Conservation (phyloP, 2,888 invertebrate species). For the Megalurothrips usitatus region DNA sequence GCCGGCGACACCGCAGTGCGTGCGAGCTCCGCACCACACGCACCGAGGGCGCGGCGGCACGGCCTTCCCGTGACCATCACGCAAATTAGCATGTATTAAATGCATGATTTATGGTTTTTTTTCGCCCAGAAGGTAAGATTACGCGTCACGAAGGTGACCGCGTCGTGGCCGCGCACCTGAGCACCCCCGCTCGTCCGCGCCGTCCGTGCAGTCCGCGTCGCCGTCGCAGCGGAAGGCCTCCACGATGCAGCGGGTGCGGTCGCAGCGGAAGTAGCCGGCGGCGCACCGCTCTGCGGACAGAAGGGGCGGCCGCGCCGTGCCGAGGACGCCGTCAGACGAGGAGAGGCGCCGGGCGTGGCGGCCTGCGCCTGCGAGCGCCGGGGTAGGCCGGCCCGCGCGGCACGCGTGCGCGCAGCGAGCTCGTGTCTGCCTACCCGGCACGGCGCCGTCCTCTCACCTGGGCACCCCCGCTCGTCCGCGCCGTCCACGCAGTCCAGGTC, state of each 20-base stretch:
- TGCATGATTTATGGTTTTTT: background rate
- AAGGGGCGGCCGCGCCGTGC: background rate
- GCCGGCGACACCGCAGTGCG: too few species aligned
- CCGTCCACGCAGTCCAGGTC: conserved; percentile 21
- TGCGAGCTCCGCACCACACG: too few species aligned
- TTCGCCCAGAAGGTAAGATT: too few species aligned
- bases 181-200: background rate
- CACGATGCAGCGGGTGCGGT: conserved; percentile 2
- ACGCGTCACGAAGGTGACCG: too few species aligned
- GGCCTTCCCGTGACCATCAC: too few species aligned
- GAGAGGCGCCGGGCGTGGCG: background rate
- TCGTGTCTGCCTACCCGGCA: background rate
- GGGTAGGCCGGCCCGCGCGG: background rate
- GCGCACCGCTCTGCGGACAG: conserved; percentile 3
- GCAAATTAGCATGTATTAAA: too few species aligned
- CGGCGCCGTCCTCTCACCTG: background rate
- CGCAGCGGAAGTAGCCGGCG: conserved; percentile 12
- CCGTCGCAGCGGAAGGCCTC: conserved; percentile 14
- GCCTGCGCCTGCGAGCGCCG: background rate
- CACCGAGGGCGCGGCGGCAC: too few species aligned
- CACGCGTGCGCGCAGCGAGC: background rate
- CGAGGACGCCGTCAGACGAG: background rate
- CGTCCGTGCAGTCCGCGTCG: conserved; percentile 7
- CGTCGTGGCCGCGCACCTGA: background rate
- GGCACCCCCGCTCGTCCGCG: conserved; percentile 4